Base-by-base conservation (phyloP, 2,888 invertebrate genomes). In the Drosophila yooni region DNA sequence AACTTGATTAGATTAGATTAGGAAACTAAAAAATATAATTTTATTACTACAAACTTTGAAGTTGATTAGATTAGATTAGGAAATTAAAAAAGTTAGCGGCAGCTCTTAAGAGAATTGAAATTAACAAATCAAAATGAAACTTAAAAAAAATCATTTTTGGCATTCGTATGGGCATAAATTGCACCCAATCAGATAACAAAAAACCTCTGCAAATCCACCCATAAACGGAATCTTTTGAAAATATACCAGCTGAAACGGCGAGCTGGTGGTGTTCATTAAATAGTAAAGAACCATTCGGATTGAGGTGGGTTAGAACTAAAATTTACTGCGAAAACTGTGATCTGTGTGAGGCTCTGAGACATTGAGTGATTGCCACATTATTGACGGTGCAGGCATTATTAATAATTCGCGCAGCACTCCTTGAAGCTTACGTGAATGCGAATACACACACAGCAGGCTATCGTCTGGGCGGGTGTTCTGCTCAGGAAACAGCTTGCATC, bases 361-460 rank as follows among this genome's bases (percentile, higher is more conserved):
- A 63, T 65, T 59, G 57, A 62, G 31, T 36, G 46, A 29, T 62
- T 60, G 57, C 52, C 81, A 68, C 82, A 81, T 74, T 85, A 79
- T 83, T 83, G 81, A 79, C 70, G 65, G 60, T 69, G 66, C 71
- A 71, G 69, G 68, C 73, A 72, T 70, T 81, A 76, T 83, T 79
- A 83, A 83, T 85, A 76, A 79, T 83, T 81, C 71, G 81, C 71
- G 71, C 40, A 65, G 76, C 66, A 53, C 57, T 38, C 15, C 33
- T 38, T 34, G 43, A 38, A 15, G 25, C 36, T 61, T 53, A 56
- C 38, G 48, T 52, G 48, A 36, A 36, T 13, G 36, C 18, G 18
- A 38, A 11, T 4, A 36, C 21, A 15, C 54, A n/a, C 48, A 25
- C 67, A 72, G 59, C 72, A 50, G 71, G 48, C 46, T 61, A 59